Conservation (phyloP, 2,797 vertebrate species). For the Lagocephalus sceleratus region DNA sequence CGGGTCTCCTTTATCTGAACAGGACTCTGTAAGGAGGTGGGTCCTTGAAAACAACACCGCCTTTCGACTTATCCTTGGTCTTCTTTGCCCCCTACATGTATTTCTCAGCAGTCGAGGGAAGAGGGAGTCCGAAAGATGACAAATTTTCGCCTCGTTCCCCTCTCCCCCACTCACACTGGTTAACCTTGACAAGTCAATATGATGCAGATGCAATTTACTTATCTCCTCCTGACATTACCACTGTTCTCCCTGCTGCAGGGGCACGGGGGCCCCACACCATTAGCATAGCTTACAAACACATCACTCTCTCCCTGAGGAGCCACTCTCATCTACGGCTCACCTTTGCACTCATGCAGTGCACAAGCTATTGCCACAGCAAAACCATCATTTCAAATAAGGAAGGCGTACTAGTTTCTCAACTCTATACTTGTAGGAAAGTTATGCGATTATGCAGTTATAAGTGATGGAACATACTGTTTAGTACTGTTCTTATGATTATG, state of each 20-base stretch:
- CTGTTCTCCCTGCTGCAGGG: slow-evolving; percentile 68
- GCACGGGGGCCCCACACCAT: slow-evolving; percentile 61
- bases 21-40: slow-evolving; percentile 38
- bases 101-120: slow-evolving; percentile 44
- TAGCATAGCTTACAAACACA: slow-evolving; percentile 76
- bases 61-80: slow-evolving; percentile 31
- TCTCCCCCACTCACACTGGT: slow-evolving; percentile 65
- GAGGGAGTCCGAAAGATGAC: slow-evolving; percentile 38
- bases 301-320: slow-evolving; percentile 44
- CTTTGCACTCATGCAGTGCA: slow-evolving; percentile 2
- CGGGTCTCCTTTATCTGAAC: slow-evolving; percentile 54
- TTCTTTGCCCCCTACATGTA: slow-evolving; percentile 33
- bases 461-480: too few species aligned
- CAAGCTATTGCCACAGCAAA: not conserved
- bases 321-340: slow-evolving; percentile 19
- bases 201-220: slow-evolving; percentile 79
- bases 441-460: too few species aligned
- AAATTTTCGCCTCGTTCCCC: slow-evolving; percentile 43
- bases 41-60: slow-evolving; percentile 41
- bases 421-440: too few species aligned
- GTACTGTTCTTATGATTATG: too few species aligned
- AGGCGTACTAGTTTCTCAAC: too few species aligned
- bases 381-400: not conserved
- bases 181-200: slow-evolving; percentile 84
- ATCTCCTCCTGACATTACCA: slow-evolving; percentile 79